Evolutionary conservation across 2,888 invertebrate genomes (phyloP).

Genomic region (Aporophyla nigra): DNA sequence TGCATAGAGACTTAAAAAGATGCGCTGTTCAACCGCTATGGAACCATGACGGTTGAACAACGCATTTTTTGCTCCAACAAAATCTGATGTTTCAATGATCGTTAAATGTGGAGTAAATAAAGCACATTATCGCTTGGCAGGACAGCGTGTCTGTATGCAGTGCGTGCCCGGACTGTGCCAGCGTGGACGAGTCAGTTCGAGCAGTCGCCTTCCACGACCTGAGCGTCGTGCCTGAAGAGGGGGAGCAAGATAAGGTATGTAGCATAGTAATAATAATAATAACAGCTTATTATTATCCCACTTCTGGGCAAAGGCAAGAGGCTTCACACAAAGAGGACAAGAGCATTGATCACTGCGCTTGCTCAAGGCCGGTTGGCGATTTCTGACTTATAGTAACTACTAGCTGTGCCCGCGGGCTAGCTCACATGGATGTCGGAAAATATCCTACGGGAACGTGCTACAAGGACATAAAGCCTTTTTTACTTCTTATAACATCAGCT

Average conservation of each 20-base stretch:
- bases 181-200: slow-evolving; percentile 81
- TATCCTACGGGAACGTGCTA: no score
- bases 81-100: background rate
- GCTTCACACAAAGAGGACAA: background rate
- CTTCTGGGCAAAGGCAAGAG: background rate
- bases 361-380: no score
- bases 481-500: no score
- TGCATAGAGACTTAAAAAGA: background rate
- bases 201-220: slow-evolving; percentile 93
- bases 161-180: slow-evolving; percentile 89
- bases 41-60: background rate
- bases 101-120: slow-evolving; percentile 73
- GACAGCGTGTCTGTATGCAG: slow-evolving; percentile 91
- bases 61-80: background rate
- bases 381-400: no score
- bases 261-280: background rate
- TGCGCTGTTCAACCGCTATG: background rate
- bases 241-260: slow-evolving; percentile 79
- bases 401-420: no score
- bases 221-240: slow-evolving; percentile 94
- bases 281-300: background rate
- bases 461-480: no score
- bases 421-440: no score
- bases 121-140: slow-evolving; percentile 87
- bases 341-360: no score